Conservation (phyloP, 2,797 vertebrate species). For the Danio albolineatus region DNA sequence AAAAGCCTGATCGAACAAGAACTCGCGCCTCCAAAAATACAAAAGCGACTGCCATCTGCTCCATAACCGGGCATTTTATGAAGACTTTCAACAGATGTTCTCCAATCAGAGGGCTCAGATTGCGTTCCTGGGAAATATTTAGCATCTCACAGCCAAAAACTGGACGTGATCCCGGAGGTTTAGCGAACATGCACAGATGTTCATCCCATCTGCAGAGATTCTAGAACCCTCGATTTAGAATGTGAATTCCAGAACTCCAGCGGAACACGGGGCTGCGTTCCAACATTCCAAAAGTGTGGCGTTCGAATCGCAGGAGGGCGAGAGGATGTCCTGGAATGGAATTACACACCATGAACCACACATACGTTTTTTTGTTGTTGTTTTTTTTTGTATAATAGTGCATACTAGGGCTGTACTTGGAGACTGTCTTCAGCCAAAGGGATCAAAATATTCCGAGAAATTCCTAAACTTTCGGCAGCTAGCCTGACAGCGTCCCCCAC, state of each 20-base stretch:
- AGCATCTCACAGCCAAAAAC: background rate
- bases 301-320: background rate
- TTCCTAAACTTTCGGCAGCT: constrained; percentile 87
- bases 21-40: background rate
- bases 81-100: background rate
- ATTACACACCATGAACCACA: constrained; percentile 30
- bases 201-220: background rate
- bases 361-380: background rate
- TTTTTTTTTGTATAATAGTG: constrained; percentile 17
- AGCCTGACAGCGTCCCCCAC: constrained; percentile 65
- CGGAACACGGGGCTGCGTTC: constrained; percentile 15
- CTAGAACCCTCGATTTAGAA: background rate
- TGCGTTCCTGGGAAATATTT: background rate
- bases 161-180: background rate
- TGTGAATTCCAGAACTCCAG: constrained; percentile 21
- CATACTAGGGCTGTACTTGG: constrained; percentile 59
- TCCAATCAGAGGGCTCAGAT: background rate
- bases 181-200: background rate
- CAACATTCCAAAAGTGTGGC: constrained; percentile 33
- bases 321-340: constrained; percentile 39
- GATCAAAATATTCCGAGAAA: constrained; percentile 73
- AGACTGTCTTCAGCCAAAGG: constrained; percentile 72
- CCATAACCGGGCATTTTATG: constrained; percentile 12
- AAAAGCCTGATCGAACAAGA: constrained; percentile 10
- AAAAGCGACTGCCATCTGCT: constrained; percentile 31